Evolutionary conservation across 2,797 vertebrate genomes (phyloP).

Genomic region (Rhabdomys pumilio): DNA sequence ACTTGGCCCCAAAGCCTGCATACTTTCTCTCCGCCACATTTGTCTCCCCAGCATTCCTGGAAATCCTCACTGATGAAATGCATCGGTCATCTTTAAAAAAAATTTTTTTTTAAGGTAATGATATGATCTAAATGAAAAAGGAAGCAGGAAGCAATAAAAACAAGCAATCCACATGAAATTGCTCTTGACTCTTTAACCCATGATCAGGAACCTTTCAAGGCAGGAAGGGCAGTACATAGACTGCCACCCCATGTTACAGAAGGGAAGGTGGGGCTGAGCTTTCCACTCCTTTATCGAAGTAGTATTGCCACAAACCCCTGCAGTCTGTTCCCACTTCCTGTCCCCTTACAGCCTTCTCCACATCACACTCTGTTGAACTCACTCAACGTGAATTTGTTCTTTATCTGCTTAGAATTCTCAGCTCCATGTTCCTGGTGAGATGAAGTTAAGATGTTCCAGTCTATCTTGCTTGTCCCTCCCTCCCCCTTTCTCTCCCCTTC

Average conservation of each 20-base stretch:
- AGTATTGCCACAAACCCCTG: not conserved
- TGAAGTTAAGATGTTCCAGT: not conserved
- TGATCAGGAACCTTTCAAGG: slow-evolving; percentile 42
- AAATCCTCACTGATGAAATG: slow-evolving; percentile 74
- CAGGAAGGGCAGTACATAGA: slow-evolving; percentile 16
- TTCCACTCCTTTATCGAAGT: not conserved
- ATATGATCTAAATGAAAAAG: slow-evolving; percentile 43
- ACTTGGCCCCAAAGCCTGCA: slow-evolving; percentile 43
- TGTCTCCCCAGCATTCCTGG: slow-evolving; percentile 68
- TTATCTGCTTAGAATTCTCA: slow-evolving; percentile 20
- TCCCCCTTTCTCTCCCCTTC: not conserved
- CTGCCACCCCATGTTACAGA: not conserved
- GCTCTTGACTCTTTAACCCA: slow-evolving; percentile 24
- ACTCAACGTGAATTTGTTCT: not conserved
- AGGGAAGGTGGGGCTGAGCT: slow-evolving; percentile 30
- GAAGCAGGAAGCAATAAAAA: slow-evolving; percentile 68
- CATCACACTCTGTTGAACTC: no score
- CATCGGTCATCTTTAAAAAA: slow-evolving; percentile 62
- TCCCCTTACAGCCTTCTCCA: not conserved
- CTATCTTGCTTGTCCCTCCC: not conserved
- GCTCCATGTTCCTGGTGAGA: slow-evolving; percentile 15
- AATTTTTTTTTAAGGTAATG: not conserved
- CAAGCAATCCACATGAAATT: slow-evolving; percentile 58
- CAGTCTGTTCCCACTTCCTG: not conserved
- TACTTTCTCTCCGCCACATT: slow-evolving; percentile 37